Evolutionary conservation across 2,797 vertebrate species (phyloP).

Genomic region (Pseudotriccus pelzelni): DNA sequence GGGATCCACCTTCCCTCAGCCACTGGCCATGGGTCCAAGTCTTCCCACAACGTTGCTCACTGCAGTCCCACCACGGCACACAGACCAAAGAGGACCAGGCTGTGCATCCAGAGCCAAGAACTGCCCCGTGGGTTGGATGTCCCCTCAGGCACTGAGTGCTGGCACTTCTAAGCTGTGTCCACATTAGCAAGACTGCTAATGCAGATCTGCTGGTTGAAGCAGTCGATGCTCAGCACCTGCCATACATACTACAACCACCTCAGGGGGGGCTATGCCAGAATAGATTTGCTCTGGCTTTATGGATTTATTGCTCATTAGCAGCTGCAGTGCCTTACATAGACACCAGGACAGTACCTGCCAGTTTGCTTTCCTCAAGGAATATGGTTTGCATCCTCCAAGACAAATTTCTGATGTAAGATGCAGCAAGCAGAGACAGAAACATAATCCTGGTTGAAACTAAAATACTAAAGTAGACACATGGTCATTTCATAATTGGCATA

Average conservation of each 20-base stretch:
- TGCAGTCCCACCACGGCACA: background rate
- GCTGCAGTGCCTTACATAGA: background rate
- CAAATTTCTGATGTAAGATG: background rate
- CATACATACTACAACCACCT: rapidly evolving
- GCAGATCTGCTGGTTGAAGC: background rate
- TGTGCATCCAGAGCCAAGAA: background rate
- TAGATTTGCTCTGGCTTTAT: background rate
- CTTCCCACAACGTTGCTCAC: rapidly evolving
- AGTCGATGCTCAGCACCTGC: rapidly evolving
- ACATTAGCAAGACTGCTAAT: too few species aligned
- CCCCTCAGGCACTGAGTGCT: rapidly evolving
- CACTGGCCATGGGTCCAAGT: background rate
- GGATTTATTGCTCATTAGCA: background rate
- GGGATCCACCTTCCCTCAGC: background rate
- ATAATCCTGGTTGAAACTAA: background rate
- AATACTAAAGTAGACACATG: background rate
- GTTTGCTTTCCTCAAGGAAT: background rate
- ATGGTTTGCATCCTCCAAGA: background rate
- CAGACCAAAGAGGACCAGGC: background rate
- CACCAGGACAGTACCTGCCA: background rate
- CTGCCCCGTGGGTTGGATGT: rapidly evolving
- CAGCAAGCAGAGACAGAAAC: background rate
- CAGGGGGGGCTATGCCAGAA: background rate
- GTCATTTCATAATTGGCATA: background rate
- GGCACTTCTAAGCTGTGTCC: background rate